A percentile compares a stretch with the other conserved stretches of the same genome.
phyloP scores from a whole-genome alignment of 2,888 invertebrate genomes.

The Trissolcus japonicus region DNA sequence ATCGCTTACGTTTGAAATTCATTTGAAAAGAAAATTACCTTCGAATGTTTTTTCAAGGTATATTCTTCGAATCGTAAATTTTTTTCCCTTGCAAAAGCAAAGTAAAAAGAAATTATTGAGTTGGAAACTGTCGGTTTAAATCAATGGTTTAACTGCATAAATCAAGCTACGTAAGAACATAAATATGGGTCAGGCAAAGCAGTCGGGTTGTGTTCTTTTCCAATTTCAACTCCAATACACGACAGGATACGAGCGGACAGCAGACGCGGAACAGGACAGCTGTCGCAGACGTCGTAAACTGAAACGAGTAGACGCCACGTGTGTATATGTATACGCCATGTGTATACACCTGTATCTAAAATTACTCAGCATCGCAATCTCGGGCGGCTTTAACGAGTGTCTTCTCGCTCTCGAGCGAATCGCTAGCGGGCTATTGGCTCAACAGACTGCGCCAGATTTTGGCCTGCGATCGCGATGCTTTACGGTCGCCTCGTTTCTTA shows the following conservation, averaged over 20 bases:
- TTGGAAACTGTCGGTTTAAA: conserved; percentile 1
- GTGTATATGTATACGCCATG: conserved; percentile 34
- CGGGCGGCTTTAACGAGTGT: conserved; percentile 28
- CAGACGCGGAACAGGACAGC: conserved; percentile 48
- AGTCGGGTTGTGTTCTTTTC: conserved; percentile 38
- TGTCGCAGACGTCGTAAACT: conserved; percentile 57
- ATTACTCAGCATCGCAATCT: conserved; percentile 31
- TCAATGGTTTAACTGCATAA: background rate
- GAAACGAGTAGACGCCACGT: conserved; percentile 45
- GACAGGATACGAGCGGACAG: conserved; percentile 13
- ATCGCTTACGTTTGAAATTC: no score
- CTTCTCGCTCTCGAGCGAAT: conserved; percentile 20
- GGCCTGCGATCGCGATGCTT: conserved; percentile 15
- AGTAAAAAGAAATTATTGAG: background rate
- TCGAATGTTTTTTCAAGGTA: no score
- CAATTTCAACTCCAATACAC: conserved; percentile 39
- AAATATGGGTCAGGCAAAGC: conserved; percentile 34
- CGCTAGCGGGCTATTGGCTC: conserved; percentile 12
- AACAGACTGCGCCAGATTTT: conserved; percentile 26
- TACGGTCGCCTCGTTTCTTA: no score
- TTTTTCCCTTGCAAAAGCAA: background rate
- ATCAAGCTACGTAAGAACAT: conserved; percentile 21
- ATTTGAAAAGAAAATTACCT: no score
- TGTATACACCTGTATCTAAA: conserved; percentile 42
- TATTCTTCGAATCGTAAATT: no score